Conservation (phyloP, 2,888 invertebrate species). For the Melanostoma mellinum region DNA sequence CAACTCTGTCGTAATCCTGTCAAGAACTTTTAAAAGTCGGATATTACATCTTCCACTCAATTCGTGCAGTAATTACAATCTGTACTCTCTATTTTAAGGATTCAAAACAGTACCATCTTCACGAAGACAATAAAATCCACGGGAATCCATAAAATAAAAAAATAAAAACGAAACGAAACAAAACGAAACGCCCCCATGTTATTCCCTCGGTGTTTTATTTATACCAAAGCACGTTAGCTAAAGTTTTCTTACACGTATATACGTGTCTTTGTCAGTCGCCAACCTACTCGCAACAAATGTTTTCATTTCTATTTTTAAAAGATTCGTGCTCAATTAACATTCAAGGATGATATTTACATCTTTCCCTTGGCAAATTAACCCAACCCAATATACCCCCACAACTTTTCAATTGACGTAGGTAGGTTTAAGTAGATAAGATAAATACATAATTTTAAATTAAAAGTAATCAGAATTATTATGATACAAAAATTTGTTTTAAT, state of each 20-base stretch:
- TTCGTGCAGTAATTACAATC: too few relatives aligned
- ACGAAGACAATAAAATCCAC: too few relatives aligned
- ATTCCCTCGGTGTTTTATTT: too few relatives aligned
- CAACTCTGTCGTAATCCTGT: too few relatives aligned
- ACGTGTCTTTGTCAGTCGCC: background rate
- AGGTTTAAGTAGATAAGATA: background rate
- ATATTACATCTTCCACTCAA: too few relatives aligned
- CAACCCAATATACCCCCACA: background rate
- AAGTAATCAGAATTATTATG: too few relatives aligned
- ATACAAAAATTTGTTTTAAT: constrained; percentile 7
- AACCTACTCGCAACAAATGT: background rate
- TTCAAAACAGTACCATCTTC: too few relatives aligned
- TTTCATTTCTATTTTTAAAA: constrained; percentile 6
- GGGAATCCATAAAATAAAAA: background rate
- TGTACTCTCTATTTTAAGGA: too few relatives aligned
- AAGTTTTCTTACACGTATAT: background rate
- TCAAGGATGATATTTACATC: constrained; percentile 6
- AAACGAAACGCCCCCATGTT: too few relatives aligned
- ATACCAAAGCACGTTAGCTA: background rate
- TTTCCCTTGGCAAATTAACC: background rate
- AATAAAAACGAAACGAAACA: too few relatives aligned
- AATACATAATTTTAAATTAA: too few relatives aligned
- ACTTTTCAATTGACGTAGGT: constrained; percentile 3
- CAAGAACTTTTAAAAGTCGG: too few relatives aligned
- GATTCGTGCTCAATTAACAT: constrained; percentile 53